phyloP scores from a whole-genome alignment of 2,888 invertebrate species.

The Metellina segmentata region DNA sequence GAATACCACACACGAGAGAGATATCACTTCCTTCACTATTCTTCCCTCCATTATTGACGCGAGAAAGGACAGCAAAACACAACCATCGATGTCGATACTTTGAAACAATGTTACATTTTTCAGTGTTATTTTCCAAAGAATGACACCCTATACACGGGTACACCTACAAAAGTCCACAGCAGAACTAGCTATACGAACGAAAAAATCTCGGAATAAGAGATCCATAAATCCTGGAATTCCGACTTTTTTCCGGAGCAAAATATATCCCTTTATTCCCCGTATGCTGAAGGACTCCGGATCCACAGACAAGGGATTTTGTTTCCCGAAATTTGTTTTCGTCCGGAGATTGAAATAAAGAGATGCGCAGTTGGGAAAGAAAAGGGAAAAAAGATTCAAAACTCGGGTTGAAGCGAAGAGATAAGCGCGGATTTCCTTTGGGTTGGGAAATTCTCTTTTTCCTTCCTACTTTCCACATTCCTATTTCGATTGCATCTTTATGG shows the following conservation, averaged over 20 bases:
- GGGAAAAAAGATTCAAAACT: slow-evolving; percentile 49
- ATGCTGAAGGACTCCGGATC: slow-evolving; percentile 18
- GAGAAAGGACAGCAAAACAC: no score
- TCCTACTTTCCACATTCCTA: slow-evolving; percentile 12
- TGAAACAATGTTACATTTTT: no score
- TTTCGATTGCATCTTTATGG: slow-evolving; percentile 17
- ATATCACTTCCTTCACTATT: no score
- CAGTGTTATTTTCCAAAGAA: neutral
- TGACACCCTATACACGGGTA: no score
- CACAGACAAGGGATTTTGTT: slow-evolving; percentile 62
- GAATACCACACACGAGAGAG: no score
- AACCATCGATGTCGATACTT: no score
- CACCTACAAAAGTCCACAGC: neutral
- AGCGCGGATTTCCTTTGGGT: slow-evolving; percentile 64
- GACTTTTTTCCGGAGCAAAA: neutral
- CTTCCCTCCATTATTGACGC: no score
- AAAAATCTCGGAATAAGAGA: neutral
- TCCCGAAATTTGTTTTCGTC: slow-evolving; percentile 62
- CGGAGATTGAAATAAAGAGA: slow-evolving; percentile 29
- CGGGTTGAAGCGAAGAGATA: slow-evolving; percentile 57
- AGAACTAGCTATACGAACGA: neutral
- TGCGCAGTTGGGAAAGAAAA: slow-evolving; percentile 1
- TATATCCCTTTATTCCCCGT: slow-evolving; percentile 28
- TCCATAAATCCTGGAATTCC: neutral
- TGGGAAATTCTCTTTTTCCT: slow-evolving; percentile 35